Base-by-base conservation (phyloP, 1,140 invertebrate genomes). In the Zaprionus taronus region DNA sequence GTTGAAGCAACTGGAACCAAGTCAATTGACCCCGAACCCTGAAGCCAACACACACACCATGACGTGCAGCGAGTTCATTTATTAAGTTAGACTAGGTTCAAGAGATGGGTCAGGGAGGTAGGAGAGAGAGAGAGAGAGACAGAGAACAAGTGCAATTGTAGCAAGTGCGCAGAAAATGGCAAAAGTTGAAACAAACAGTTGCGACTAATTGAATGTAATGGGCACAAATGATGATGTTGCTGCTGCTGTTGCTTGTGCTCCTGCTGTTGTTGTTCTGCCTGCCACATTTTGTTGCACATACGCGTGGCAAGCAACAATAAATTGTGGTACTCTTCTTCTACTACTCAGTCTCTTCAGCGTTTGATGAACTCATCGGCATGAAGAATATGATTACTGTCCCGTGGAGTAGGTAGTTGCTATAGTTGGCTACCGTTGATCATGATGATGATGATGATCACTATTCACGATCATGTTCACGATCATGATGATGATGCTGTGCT, bases 161-260 rank as follows among this genome's bases (percentile, higher is more conserved):
- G 49, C 64, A 78, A 84, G 77, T 84, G 81, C 81, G 81, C 78
- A 83, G 81, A 84, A 84, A 80, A 84, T 84, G 66, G 81, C 81
- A 83, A 80, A 47, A 80, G 71, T 70, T 74, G 79, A 49, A 80
- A 81, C 71, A 81, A 69, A 78, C 83, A 77, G 79, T 85, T 77
- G 81, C 72, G 55, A 85, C 86, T 90, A 90, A 85, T 90, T 90
- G 85, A 89, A 82, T 90, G 81, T 89, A 90, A 89, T 89, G 79
- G 85, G 79, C 85, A 90, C 85, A 89, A 89, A 90, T 90, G 85
- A 81, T 81, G 85, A 68, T 34, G 31, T 3, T 34, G 31, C 64
- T 79, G 14, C 72, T 72, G 74, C 73, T 72, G 36, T 44, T 11
- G 20, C n/a, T n/a, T n/a, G n/a, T n/a, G n/a, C 14, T 15, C 0